Evolutionary conservation across 1,140 invertebrate species (phyloP).

Genomic region (Protaetia brevitarsis): DNA sequence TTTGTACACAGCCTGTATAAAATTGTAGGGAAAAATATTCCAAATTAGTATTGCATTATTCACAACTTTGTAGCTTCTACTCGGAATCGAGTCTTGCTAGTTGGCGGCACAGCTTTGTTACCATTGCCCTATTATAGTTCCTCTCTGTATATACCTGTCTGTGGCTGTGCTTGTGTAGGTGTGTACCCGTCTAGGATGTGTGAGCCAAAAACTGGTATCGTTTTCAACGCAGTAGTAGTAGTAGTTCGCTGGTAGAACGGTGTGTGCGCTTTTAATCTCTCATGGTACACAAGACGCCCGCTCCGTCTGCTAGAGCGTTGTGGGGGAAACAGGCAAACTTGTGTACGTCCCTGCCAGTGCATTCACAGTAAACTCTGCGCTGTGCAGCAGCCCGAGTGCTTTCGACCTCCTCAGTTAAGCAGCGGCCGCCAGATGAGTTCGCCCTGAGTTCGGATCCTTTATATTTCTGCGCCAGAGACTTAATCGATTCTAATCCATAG

Average conservation of each 20-base stretch:
- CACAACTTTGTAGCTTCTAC: too few relatives aligned
- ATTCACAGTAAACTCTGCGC: constrained; percentile 12
- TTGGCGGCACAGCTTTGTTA: too few relatives aligned
- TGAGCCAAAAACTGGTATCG: not conserved
- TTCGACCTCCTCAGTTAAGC: not conserved
- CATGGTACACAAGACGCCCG: constrained; percentile 5
- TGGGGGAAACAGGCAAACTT: constrained; percentile 6
- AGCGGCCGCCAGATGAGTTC: constrained; percentile 5
- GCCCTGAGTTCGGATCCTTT: not conserved
- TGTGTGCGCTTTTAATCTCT: not conserved
- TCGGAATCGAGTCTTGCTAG: too few relatives aligned
- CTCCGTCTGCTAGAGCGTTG: constrained; percentile 2
- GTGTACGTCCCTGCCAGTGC: not conserved
- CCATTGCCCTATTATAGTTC: too few relatives aligned
- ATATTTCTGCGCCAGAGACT: constrained; percentile 5
- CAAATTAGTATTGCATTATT: too few relatives aligned
- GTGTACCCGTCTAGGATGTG: not conserved
- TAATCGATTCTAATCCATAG: constrained; percentile 5
- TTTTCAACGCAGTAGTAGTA: not conserved
- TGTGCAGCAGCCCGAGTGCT: constrained; percentile 6
- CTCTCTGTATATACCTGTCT: too few relatives aligned
- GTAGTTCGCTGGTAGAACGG: not conserved
- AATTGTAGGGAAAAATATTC: too few relatives aligned
- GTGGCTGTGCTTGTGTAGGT: too few relatives aligned
- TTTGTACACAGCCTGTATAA: too few relatives aligned